Base-by-base conservation (phyloP, 2,113 vertebrate species). In the Gambusia affinis region DNA sequence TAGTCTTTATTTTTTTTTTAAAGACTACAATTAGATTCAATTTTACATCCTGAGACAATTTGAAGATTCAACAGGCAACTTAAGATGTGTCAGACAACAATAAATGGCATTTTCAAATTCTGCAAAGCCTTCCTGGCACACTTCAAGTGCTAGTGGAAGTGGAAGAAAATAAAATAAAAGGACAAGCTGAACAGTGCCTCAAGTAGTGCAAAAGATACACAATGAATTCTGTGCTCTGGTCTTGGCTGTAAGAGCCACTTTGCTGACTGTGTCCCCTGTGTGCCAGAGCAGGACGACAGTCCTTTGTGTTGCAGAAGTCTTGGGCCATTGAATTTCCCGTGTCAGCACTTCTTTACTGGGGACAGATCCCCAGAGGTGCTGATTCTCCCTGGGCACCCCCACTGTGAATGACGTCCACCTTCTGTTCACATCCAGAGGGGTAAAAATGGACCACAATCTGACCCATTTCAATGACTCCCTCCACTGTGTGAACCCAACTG, bases 331-430 rank as follows among this genome's bases (percentile, higher is more conserved):
- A 94, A 92, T 92, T 93, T 79, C 90, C 87, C 81, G 91, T 90
- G 92, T 94, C 93, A 94, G 94, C 93, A 83, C 84, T 94, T 95
- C 90, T 92, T 86, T 88, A 72, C 90, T 57, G 70, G 90, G 93
- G 93, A 92, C 93, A 90, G 90, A 83, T 94, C 93, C 93, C 90
- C 63, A 83, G 87, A 86, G 94, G 84, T 82, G 86, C 85, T 64
- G 87, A 67, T 66, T 82, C 82, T 91, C 88, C 81, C 89, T 47
- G 82, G 76, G 84, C 89, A 82, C 88, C 72, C 85, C 90, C 63
- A 30, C 85, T 82, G 90, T 88, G 88, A 92, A 87, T 93, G 93
- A 93, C 89, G 60, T 89, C 90, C 91, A 92, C 93, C 93, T 93
- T 95, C 91, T 94, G 93, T 92, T 94, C 93, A 85, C 84, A 84